Base-by-base conservation (phyloP, 2,797 vertebrate genomes). In the Monodelphis domestica region DNA sequence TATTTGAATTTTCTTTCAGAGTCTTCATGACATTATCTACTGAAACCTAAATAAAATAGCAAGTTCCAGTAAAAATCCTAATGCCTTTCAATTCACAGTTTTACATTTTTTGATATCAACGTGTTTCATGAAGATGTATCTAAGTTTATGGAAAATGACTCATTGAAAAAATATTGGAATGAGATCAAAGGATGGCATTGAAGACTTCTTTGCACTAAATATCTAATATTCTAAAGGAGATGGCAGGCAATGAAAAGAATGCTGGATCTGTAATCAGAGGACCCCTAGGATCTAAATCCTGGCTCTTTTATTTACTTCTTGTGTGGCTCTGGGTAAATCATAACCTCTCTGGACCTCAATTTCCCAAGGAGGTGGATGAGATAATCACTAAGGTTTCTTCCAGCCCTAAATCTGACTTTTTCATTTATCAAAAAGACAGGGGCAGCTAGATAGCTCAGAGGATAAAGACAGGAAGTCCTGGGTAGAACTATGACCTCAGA, bases 1-100 rank as follows among this genome's bases (percentile, higher is more conserved):
- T 99, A 98, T 99, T 99, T 21, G 99, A 99, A 54, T 99, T 99
- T 96, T 99, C 99, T 95, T 99, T 99, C 98, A 99, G 99, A 0
- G 99, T 99, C 98, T 99, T 99, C 98, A 99, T 93, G 53, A 99
- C 99, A 53, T 99, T 99, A 98, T 99, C 99, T 91, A 99, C 99
- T 50, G 99, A 99, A 95, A 99, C 99, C 99, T 99, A 90, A 45
- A 97, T 91, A 93, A 84, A 97, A 95, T 3, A 96, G 93, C 54
- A 97, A 55, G 21, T 29, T 53, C 30, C 45, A 52, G 97, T 93
- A 95, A 54, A 59, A 95, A 91, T 89, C 52, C 14, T 29, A 90
- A 29, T 55, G 24, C 24, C 94, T 87, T 89, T 89, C 12, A 15
- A 12, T 38, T 87, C 89, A 84, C 33, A 88, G 12, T 53, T 53